phyloP scores from a whole-genome alignment of 2,113 vertebrate genomes.

The Cyanistes caeruleus region DNA sequence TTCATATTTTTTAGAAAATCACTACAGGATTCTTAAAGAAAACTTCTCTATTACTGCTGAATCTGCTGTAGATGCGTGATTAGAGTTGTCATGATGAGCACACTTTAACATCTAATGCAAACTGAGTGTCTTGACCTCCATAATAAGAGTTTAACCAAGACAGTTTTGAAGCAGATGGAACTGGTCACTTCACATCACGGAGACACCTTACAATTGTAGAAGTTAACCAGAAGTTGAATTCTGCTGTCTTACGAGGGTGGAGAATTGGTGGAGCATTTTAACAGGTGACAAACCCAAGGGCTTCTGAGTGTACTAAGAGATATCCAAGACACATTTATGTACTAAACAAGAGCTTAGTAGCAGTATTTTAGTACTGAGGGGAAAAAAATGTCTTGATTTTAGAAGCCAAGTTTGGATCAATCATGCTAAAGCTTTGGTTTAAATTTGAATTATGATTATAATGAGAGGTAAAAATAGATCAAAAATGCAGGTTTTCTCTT shows the following conservation, averaged over 20 bases:
- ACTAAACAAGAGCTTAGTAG: not conserved
- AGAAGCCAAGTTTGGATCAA: not conserved
- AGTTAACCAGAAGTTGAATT: not conserved
- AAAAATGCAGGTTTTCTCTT: not conserved
- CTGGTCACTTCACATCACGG: not conserved
- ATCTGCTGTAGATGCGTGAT: not conserved
- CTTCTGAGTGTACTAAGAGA: not conserved
- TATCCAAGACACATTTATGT: not conserved
- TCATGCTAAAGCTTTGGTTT: not conserved
- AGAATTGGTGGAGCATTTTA: not conserved
- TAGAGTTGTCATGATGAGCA: not conserved
- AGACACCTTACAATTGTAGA: not conserved
- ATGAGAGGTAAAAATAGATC: not conserved
- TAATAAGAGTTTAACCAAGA: not conserved
- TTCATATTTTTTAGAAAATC: not conserved
- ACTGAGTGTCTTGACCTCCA: not conserved
- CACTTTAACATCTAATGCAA: not conserved
- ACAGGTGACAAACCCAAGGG: not conserved
- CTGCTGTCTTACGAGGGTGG: fast-evolving
- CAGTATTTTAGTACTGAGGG: not conserved
- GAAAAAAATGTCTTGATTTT: not conserved
- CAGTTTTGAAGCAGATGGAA: not conserved
- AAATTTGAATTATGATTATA: not conserved
- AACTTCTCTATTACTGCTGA: not conserved
- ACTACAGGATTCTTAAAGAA: not conserved